phyloP scores from a whole-genome alignment of 37 sponge, comb jelly and placozoan genomes.

The Cladorhizidae sp. region DNA sequence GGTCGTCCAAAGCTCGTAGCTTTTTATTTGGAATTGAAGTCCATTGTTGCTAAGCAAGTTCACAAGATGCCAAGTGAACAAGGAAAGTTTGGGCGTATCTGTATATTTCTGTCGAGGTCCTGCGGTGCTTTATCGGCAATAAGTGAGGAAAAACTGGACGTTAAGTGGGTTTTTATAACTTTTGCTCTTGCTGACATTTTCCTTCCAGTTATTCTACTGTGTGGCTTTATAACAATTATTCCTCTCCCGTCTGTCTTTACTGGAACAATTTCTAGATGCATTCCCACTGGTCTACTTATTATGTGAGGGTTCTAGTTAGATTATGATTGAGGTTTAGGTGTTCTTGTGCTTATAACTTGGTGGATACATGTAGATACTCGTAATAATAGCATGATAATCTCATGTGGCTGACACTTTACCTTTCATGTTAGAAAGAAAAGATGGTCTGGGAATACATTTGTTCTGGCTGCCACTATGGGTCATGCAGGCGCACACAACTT shows the following conservation, averaged over 20 bases:
- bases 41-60: neutral
- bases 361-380: too few relatives aligned
- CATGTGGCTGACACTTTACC: too few relatives aligned
- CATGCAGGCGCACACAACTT: too few relatives aligned
- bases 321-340: too few relatives aligned
- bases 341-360: too few relatives aligned
- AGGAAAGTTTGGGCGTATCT: slow-evolving; percentile 34
- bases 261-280: slow-evolving; percentile 29
- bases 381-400: too few relatives aligned
- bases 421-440: too few relatives aligned
- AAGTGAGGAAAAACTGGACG: slow-evolving; percentile 33
- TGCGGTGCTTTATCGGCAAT: slow-evolving; percentile 52
- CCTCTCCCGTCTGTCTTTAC: slow-evolving; percentile 33
- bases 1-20: too few relatives aligned
- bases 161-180: neutral
- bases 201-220: slow-evolving; percentile 57
- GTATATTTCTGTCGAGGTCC: slow-evolving; percentile 55
- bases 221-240: slow-evolving; percentile 63
- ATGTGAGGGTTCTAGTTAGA: slow-evolving; percentile 57
- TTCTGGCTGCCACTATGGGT: too few relatives aligned
- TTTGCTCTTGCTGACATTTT: neutral
- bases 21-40: neutral
- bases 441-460: too few relatives aligned
- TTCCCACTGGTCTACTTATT: slow-evolving; percentile 62
- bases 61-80: slow-evolving; percentile 4